Conservation (phyloP, 2,888 invertebrate genomes). For the Drosophila mulleri region DNA sequence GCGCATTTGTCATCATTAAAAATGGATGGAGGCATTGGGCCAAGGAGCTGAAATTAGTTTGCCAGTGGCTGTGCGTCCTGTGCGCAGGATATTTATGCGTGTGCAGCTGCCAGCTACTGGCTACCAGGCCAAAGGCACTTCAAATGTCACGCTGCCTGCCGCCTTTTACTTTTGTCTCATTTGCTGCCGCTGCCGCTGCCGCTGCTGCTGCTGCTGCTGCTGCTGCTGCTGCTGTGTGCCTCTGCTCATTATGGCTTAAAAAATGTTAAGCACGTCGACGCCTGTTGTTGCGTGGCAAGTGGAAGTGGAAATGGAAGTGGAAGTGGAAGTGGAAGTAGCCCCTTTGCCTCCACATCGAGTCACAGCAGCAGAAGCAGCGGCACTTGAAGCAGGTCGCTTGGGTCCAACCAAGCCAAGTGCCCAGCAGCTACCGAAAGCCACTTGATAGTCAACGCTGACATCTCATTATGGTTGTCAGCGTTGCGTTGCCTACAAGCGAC, state of each 20-base stretch:
- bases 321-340: conserved; percentile 11
- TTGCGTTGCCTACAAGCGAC: conserved; percentile 51
- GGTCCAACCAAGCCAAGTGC: conserved; percentile 53
- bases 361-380: conserved; percentile 30
- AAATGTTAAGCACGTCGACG: conserved; percentile 76
- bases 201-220: too few relatives aligned
- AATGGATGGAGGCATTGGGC: conserved; percentile 46
- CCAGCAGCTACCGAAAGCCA: conserved; percentile 61
- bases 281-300: conserved; percentile 64
- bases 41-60: conserved; percentile 63
- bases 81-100: conserved; percentile 72
- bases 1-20: conserved; percentile 78
- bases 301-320: conserved; percentile 11
- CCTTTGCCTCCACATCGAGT: conserved; percentile 17
- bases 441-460: conserved; percentile 78
- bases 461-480: conserved; percentile 79
- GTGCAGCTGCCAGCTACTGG: conserved; percentile 54
- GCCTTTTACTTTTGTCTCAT: conserved; percentile 59
- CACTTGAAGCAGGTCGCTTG: conserved; percentile 64
- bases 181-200: not conserved
- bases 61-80: conserved; percentile 26
- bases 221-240: conserved; percentile 25
- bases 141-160: conserved; percentile 68
- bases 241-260: conserved; percentile 75
- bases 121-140: conserved; percentile 45